A percentile compares a stretch with the other conserved stretches of the same genome.
These are phyloP conservation scores for Globicephala melas DNA, from an alignment of 2,113 vertebrate species.

Conservation along the genomic window DNA sequence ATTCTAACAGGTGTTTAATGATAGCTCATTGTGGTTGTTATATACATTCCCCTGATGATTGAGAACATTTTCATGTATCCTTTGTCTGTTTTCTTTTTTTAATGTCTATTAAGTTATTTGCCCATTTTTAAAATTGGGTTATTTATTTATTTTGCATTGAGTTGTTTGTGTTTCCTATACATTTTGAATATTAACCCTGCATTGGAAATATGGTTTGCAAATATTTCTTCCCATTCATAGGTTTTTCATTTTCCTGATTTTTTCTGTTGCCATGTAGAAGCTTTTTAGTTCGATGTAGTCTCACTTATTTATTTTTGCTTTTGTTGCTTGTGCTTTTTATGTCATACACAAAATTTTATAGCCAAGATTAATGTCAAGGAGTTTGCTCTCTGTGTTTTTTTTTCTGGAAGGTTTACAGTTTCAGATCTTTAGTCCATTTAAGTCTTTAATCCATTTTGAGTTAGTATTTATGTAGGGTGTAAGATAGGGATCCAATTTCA, in stretches of 20 bases:
- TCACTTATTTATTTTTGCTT: background rate
- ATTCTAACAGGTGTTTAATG: background rate
- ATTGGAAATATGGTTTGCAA: background rate
- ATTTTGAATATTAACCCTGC: background rate
- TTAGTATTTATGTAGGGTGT: background rate
- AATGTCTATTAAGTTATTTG: background rate
- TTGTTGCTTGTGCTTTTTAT: background rate
- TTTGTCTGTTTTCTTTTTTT: background rate
- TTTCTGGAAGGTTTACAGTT: background rate
- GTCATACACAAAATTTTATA: background rate
- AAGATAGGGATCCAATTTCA: background rate
- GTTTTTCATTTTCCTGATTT: background rate
- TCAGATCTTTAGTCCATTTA: background rate
- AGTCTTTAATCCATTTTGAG: background rate
- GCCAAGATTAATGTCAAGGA: background rate
- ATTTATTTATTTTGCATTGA: background rate
- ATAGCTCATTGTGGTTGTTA: background rate
- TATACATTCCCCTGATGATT: background rate
- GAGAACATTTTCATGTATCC: background rate
- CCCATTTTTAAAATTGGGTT: background rate
- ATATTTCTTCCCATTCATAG: background rate
- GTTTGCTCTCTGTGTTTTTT: background rate
- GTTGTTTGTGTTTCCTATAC: background rate
- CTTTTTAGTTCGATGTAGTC: background rate
- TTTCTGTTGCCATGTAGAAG: background rate